phyloP scores from a whole-genome alignment of 2,888 invertebrate species.

The Bugula neritina region DNA sequence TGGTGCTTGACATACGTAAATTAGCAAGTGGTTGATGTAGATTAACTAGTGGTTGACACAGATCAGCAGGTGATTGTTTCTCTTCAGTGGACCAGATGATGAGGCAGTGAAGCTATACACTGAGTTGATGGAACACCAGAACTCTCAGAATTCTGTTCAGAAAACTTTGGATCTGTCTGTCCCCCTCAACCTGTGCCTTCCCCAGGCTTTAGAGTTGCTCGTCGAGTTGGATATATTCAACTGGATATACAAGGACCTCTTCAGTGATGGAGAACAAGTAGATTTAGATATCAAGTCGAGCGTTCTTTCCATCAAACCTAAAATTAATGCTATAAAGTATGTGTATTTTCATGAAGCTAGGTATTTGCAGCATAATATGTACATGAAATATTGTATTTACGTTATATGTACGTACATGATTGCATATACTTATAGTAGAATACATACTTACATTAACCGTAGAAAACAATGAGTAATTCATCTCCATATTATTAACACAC shows the following conservation, averaged over 20 bases:
- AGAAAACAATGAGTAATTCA: no score
- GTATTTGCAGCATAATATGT: no score
- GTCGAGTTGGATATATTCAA: conserved; percentile 17
- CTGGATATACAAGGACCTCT: conserved; percentile 15
- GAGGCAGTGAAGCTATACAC: background rate
- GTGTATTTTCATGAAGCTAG: no score
- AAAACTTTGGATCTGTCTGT: background rate
- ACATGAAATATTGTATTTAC: no score
- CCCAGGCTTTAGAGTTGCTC: conserved; percentile 10
- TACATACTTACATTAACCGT: no score
- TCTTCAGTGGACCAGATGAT: background rate
- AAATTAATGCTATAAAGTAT: conserved; percentile 11
- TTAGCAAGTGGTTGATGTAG: no score
- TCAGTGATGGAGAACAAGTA: background rate
- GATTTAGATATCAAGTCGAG: conserved; percentile 19
- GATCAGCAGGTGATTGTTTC: background rate
- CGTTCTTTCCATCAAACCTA: conserved; percentile 15
- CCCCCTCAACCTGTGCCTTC: background rate
- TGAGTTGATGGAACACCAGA: background rate
- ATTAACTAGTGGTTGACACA: no score
- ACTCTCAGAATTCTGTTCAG: background rate
- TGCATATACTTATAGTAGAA: no score
- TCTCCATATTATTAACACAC: no score
- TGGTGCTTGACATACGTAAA: no score
- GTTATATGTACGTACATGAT: no score